phyloP scores from a whole-genome alignment of 2,888 invertebrate genomes.

The Lutraria lutraria region DNA sequence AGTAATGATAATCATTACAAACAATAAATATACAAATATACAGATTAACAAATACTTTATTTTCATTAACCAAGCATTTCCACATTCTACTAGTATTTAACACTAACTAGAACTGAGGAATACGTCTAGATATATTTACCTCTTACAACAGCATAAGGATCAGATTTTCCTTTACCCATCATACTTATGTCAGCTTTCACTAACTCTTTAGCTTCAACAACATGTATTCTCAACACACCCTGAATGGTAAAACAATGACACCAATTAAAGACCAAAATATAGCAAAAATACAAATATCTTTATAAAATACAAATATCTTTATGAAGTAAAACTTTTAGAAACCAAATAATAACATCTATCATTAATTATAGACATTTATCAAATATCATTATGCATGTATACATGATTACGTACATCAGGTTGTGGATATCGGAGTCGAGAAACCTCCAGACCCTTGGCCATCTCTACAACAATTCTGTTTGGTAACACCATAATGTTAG shows the following conservation, averaged over 20 bases:
- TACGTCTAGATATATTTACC: conserved; percentile 78
- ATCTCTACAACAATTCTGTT: conserved; percentile 97
- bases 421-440: conserved; percentile 94
- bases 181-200: conserved; percentile 98
- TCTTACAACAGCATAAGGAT: conserved; percentile 95
- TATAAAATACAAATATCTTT: too few species aligned
- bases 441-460: conserved; percentile 93
- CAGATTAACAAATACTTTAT: too few species aligned
- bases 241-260: conserved; percentile 85
- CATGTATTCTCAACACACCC: conserved; percentile 97
- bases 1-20: too few species aligned
- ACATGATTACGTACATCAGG: conserved; percentile 91
- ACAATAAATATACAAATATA: too few species aligned
- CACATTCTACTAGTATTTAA: too few species aligned
- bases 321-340: too few species aligned
- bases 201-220: conserved; percentile 97
- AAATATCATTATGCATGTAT: too few species aligned
- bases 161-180: conserved; percentile 97
- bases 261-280: not conserved
- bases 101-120: not conserved
- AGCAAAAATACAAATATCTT: too few species aligned
- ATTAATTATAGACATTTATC: too few species aligned
- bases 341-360: too few species aligned
- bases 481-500: conserved; percentile 96
- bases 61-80: too few species aligned